Base-by-base conservation (phyloP, 2,113 vertebrate genomes). In the Eurystomus gularis region DNA sequence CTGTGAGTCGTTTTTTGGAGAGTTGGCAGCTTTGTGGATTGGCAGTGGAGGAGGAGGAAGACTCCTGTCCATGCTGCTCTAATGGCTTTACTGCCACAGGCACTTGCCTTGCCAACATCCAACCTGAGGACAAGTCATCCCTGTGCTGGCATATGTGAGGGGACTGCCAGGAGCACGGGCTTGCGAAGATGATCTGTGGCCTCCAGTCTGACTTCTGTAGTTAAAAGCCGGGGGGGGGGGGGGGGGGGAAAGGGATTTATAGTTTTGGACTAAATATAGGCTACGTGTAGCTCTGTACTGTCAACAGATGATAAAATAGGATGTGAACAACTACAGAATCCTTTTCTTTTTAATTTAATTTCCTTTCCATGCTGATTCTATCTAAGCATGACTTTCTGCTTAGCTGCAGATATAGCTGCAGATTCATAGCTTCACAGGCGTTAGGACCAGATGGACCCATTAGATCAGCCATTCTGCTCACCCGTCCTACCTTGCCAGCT, bases 401-500 rank as follows among this genome's bases (percentile, higher is more conserved):
- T 57, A 57, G 55, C 31, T 57, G 31, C 55, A 57, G 55, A 37
- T 65, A 60, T 66, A 86, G 69, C 62, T 84, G 48, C 66, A 76
- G 61, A 92, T 84, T 93, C 73, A 91, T 72, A 44, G 73, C 70
- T 95, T 79, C 77, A 72, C 70, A 76, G 76, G 54, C 33, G 1
- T 51, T 86, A 55, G 78, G 77, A 61, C 65, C 96, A 94, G 95
- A 93, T 90, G 86, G 88, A 71, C 40, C 57, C 40, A n/a, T 94
- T 90, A 96, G 82, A 91, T 86, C 90, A 95, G 76, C 48, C 66
- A 13, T 78, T 94, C 82, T 91, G 86, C 73, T 87, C 46, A 64
- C 73, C 80, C 9, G 0, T 84, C 91, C 77, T 78, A 76, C 77
- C 88, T 93, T 2, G 5, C 49, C 44, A 86, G 28, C 62, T 61